These are phyloP conservation scores for Elgaria multicarinata DNA, from an alignment of 2,113 vertebrate species.

Conservation along the genomic window DNA sequence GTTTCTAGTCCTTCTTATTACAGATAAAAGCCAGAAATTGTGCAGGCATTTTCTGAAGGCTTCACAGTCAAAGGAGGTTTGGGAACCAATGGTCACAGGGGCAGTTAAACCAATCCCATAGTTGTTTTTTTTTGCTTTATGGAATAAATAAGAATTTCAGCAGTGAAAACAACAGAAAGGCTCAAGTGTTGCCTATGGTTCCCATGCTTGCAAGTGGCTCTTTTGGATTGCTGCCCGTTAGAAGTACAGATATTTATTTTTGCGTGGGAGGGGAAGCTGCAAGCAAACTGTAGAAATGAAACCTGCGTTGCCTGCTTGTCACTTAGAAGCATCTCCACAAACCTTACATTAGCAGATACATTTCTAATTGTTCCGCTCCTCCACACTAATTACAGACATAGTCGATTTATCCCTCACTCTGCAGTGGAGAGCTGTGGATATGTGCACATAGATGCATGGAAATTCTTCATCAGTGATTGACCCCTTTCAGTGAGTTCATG, in stretches of 20 bases:
- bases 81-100: neutral
- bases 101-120: neutral
- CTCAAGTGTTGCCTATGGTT: neutral
- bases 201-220: neutral
- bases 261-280: neutral
- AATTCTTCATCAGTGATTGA: neutral
- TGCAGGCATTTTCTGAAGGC: neutral
- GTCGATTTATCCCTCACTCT: neutral
- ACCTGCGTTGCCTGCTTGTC: conserved; percentile 11
- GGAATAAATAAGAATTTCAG: neutral
- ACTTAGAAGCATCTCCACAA: neutral
- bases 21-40: neutral
- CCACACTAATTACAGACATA: neutral
- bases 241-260: neutral
- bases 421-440: neutral
- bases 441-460: neutral
- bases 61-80: neutral
- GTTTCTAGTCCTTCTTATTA: neutral
- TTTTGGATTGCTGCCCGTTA: neutral
- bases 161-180: neutral
- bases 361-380: neutral
- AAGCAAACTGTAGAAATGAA: neutral
- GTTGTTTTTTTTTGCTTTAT: neutral
- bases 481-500: neutral
- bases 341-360: neutral